A percentile compares a stretch with the other conserved stretches of the same genome.
phyloP scores from a whole-genome alignment of 2,888 invertebrate species.

The Amitus sp. region DNA sequence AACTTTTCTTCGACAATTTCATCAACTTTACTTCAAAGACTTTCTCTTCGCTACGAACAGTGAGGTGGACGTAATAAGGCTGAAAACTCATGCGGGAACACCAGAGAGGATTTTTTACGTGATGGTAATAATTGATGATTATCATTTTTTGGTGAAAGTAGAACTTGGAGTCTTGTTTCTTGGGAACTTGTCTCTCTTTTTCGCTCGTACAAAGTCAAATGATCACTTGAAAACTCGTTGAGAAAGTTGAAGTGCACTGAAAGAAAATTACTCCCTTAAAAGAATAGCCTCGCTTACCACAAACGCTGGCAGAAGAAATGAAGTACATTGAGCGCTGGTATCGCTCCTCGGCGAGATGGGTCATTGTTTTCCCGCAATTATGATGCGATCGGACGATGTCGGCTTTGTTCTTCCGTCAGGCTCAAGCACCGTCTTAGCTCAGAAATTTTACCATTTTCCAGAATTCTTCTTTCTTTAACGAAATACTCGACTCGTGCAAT shows the following conservation, averaged over 20 bases:
- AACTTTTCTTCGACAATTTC: neutral
- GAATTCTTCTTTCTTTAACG: constrained; percentile 14
- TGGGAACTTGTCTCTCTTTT: neutral
- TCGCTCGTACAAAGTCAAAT: constrained; percentile 16
- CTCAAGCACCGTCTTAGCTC: constrained; percentile 26
- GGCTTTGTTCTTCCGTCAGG: constrained; percentile 31
- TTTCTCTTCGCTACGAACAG: neutral
- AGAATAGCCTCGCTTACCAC: constrained; percentile 22
- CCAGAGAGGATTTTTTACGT: neutral
- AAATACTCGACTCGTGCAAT: neutral
- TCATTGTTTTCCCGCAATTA: constrained; percentile 34
- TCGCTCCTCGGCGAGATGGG: constrained; percentile 17
- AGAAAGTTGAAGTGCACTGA: constrained; percentile 22
- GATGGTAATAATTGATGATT: neutral
- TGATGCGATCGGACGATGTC: constrained; percentile 26
- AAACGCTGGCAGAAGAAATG: constrained; percentile 27
- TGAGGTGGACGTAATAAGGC: neutral
- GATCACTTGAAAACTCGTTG: constrained; percentile 31
- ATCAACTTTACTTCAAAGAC: neutral
- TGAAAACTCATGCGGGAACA: neutral
- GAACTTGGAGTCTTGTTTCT: constrained; percentile 4
- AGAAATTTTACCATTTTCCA: constrained; percentile 25
- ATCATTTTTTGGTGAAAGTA: neutral
- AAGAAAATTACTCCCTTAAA: constrained; percentile 21
- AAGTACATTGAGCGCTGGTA: constrained; percentile 31